These are phyloP conservation scores for Platanista minor DNA, from an alignment of 2,113 vertebrate genomes.

Conservation along the genomic window DNA sequence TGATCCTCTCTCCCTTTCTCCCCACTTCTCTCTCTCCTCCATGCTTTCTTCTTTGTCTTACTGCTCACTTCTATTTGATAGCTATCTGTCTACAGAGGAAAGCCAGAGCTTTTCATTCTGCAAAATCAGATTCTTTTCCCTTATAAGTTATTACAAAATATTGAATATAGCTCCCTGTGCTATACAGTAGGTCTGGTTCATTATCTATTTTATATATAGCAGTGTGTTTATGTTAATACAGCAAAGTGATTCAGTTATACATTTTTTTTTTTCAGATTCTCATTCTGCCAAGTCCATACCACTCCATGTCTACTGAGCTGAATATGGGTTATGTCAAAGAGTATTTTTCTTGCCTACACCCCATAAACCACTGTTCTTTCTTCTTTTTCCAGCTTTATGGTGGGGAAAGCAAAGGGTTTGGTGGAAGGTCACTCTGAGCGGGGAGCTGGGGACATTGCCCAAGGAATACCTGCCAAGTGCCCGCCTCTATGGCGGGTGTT, in stretches of 20 bases:
- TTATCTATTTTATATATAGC: not conserved
- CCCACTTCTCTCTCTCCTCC: fast-evolving
- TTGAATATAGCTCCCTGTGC: not conserved
- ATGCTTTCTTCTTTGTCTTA: not conserved
- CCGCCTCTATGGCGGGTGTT: not conserved
- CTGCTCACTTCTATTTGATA: not conserved
- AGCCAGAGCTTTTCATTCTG: not conserved
- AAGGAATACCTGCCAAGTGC: not conserved
- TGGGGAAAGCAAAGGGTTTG: not conserved
- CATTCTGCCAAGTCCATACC: not conserved
- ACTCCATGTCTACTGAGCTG: not conserved
- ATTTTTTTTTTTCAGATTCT: not conserved
- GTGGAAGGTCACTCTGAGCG: not conserved
- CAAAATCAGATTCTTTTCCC: not conserved
- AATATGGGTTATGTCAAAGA: not conserved
- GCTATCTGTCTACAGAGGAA: not conserved
- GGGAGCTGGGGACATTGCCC: not conserved
- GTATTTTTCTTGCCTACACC: not conserved
- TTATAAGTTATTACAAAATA: not conserved
- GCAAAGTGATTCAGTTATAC: not conserved
- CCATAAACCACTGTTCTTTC: not conserved
- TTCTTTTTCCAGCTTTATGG: not conserved
- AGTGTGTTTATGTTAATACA: not conserved
- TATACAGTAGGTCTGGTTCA: not conserved
- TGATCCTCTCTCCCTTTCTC: fast-evolving